Base-by-base conservation (phyloP, 2,797 vertebrate species). In the Saxicola maurus region DNA sequence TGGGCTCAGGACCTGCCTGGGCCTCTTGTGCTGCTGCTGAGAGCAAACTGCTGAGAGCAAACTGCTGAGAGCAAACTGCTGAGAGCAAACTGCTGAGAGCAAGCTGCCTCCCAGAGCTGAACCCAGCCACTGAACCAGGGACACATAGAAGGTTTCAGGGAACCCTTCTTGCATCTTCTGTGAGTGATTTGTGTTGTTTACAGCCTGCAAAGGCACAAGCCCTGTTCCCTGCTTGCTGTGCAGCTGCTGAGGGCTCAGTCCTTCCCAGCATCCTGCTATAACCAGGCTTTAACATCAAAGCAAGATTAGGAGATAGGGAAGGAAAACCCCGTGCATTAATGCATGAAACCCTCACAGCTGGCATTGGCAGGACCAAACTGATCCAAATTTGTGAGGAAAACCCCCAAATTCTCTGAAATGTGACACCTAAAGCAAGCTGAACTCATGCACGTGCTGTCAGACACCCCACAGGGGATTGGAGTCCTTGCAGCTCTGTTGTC, bases 251-350 rank as follows among this genome's bases (percentile, higher is more conserved):
- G 67, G 51, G 60, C 46, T 91, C 78, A 71, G 53, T 31, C 72
- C 30, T 86, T 76, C 71, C 74, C 75, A 84, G 67, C 67, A 82
- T 40, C 61, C 64, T 4, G 5, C 72, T 79, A 7, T 6, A 66
- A 82, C 30, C 35, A 9, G 68, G 42, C 31, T 87, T 71, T 28
- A 69, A 77, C 65, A 89, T 89, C 87, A 95, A 84, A 92, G 87
- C 30, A 33, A 77, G 79, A 92, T 46, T 18, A 56, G 85, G 65
- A 82, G 86, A 89, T n/a, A 92, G 55, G 51, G 68, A 80, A 71
- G 35, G 66, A 67, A 93, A 94, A 48, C 35, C 56, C 61, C 75
- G 43, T 46, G 30, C 12, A 12, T 67, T 85, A 35, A 49, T 52
- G 30, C 38, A 33, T 24, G 12, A 57, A 94, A 69, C 24, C 12